phyloP scores from a whole-genome alignment of 1,140 invertebrate species.

The Leptonema lineaticorne region DNA sequence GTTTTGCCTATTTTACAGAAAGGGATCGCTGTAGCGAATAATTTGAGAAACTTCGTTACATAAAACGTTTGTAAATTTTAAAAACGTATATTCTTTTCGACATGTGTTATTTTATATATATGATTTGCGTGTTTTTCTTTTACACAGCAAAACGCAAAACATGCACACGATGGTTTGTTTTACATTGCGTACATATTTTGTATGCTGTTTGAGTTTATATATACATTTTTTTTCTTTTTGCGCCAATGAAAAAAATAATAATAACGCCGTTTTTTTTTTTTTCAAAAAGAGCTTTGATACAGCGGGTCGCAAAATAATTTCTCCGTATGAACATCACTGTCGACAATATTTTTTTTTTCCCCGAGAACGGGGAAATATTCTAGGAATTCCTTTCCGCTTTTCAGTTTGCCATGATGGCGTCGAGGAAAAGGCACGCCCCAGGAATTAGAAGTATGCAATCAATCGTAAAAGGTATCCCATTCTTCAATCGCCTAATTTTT shows the following conservation, averaged over 20 bases:
- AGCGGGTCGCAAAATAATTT: conserved; percentile 12
- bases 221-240: neutral
- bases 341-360: neutral
- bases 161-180: no score
- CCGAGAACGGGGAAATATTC: conserved; percentile 8
- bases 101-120: no score
- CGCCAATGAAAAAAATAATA: neutral
- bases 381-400: conserved; percentile 14
- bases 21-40: no score
- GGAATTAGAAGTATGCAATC: conserved; percentile 29
- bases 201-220: neutral
- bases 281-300: conserved; percentile 6
- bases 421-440: neutral
- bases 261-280: no score
- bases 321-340: neutral
- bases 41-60: no score
- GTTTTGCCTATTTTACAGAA: no score
- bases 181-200: neutral
- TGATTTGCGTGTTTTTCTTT: no score
- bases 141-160: no score
- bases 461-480: conserved; percentile 19
- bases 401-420: neutral
- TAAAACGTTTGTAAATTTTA: no score
- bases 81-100: no score
- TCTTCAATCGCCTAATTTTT: conserved; percentile 23